Base-by-base conservation (phyloP, 2,797 vertebrate genomes). In the Glossophaga mutica region DNA sequence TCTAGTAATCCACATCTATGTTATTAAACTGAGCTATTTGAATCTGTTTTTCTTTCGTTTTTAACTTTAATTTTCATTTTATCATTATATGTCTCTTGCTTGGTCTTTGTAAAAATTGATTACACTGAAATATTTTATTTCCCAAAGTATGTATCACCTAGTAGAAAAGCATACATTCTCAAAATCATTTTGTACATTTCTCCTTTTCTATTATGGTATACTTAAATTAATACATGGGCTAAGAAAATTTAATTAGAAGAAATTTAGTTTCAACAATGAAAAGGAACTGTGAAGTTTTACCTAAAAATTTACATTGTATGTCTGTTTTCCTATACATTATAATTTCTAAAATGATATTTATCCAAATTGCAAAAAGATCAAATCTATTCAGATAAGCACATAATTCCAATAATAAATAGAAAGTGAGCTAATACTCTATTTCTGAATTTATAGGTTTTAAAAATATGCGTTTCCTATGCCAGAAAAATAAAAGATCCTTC, bases 61-160 rank as follows among this genome's bases (percentile, higher is more conserved):
- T 87, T 82, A 88, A 2, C 55, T 87, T 95, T 24, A 70, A 6
- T 57, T 83, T 95, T 94, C 37, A 85, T 57, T 90, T 90, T 84
- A 59, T 19, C 9, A 22, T 92, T 39, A 42, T 39, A 48, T 65
- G 81, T 74, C 90, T 83, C 29, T 95, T 90, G 2, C 18, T 74
- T 76, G 3, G 19, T 52, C 81, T 87, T 70, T 74, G 11, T 57
- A 79, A 79, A 94, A 74, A 82, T 3, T 44, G 19, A 76, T 74
- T 83, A 48, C 46, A 67, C 19, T 55, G 9, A 29, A 79, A 70
- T 62, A 83, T 52, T 67, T 62, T 90, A 12, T 76, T 90, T 91
- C 29, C 29, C 44, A 74, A 83, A 65, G 21, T 79, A 78, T 22
- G 21, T 87, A 83, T 93, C 48, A 83, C 48, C 22, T 86, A 34